phyloP scores from a whole-genome alignment of 2,797 vertebrate species.

The Stomatorhinus walkeri region DNA sequence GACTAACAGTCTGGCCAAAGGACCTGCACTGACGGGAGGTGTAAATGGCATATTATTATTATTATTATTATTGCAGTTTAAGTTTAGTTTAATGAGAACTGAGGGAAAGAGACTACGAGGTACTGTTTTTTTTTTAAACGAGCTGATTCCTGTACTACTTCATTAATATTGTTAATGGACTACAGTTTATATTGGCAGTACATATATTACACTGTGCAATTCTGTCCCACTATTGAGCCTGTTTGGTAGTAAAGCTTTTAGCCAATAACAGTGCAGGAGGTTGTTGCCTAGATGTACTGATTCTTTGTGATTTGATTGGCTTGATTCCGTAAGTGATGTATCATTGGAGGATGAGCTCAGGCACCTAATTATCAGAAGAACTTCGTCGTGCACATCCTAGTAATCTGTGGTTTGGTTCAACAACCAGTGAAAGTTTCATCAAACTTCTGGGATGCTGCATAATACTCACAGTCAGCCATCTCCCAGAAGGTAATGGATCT shows the following conservation, averaged over 20 bases:
- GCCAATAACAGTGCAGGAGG: not conserved
- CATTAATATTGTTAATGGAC: not conserved
- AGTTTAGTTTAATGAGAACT: not conserved
- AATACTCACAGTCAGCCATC: not conserved
- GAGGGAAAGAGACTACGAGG: not conserved
- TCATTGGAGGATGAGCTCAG: slow-evolving; percentile 41
- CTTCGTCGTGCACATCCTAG: slow-evolving; percentile 39
- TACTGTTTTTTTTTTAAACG: not conserved
- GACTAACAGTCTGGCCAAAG: not conserved
- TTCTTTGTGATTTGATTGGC: not conserved
- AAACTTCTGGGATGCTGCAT: not conserved
- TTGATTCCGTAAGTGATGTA: slow-evolving; percentile 60
- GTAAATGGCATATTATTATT: not conserved
- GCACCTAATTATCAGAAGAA: slow-evolving; percentile 48
- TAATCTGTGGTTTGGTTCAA: not conserved
- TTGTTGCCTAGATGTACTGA: not conserved
- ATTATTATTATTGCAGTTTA: not conserved
- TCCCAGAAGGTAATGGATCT: not conserved
- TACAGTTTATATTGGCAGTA: not conserved
- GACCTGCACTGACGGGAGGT: not conserved
- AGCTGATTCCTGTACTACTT: not conserved
- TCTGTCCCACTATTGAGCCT: not conserved
- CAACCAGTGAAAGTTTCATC: slow-evolving; percentile 54
- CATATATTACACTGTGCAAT: not conserved
- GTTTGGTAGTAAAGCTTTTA: not conserved